Percentiles rank a stretch among this genome's conserved stretches.
Evolutionary conservation across 2,113 vertebrate species (phyloP).

Genomic region (Junco hyemalis): DNA sequence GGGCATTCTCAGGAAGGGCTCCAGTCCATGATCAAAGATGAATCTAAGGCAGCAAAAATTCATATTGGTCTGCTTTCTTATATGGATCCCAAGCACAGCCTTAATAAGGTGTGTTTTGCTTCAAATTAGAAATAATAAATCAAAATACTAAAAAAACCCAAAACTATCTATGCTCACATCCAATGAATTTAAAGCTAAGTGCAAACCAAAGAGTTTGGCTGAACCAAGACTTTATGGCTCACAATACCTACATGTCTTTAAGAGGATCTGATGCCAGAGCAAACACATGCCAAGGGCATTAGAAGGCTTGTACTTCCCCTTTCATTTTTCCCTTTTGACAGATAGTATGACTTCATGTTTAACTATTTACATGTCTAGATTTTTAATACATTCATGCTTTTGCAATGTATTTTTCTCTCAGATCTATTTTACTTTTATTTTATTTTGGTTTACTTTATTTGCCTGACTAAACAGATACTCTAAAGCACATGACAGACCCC

Average conservation of each 20-base stretch:
- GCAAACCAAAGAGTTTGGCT: background rate
- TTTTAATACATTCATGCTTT: background rate
- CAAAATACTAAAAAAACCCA: background rate
- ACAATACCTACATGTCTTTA: rapidly evolving
- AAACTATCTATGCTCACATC: background rate
- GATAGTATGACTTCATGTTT: background rate
- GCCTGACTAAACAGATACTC: background rate
- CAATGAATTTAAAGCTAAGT: background rate
- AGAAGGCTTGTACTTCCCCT: background rate
- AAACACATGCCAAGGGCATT: background rate
- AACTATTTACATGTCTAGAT: background rate
- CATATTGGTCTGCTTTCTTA: background rate
- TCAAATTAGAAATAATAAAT: background rate
- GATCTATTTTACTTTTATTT: background rate
- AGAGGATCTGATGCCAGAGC: background rate
- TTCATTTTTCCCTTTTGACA: background rate
- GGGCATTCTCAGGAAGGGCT: background rate
- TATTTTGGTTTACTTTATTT: background rate
- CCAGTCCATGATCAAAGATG: background rate
- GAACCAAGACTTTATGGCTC: background rate
- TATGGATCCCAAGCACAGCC: background rate
- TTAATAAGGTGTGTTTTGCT: background rate
- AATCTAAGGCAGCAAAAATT: background rate
- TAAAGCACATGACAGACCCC: background rate
- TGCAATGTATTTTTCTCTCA: background rate